These are phyloP conservation scores for Corythornis leucogaster DNA, from an alignment of 2,797 vertebrate genomes.

Conservation along the genomic window DNA sequence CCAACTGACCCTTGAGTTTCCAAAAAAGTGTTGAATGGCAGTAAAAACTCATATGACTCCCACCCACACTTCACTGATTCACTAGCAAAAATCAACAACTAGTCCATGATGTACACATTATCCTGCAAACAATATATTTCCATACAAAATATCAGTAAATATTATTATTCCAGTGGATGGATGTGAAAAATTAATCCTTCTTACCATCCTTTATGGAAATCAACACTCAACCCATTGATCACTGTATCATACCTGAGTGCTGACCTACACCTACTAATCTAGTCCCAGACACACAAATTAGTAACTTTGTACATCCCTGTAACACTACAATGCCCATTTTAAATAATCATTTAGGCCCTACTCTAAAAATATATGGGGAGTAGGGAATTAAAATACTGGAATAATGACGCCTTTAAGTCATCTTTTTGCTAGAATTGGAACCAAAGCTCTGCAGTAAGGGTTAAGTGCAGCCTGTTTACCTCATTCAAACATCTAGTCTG, in stretches of 20 bases:
- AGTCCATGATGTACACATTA: background rate
- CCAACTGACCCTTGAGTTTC: background rate
- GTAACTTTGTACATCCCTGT: background rate
- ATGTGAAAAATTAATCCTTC: background rate
- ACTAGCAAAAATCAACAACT: background rate
- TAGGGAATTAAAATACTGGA: background rate
- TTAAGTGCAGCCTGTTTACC: slow-evolving; percentile 37
- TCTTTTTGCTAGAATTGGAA: background rate
- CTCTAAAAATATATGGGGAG: background rate
- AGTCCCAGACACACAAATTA: background rate
- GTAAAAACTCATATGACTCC: background rate
- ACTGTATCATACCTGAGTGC: background rate
- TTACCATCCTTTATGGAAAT: background rate
- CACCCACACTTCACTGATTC: background rate
- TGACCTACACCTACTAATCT: background rate
- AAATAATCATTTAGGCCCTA: background rate
- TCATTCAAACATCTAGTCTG: slow-evolving; percentile 29
- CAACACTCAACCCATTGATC: background rate
- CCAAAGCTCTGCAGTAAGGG: background rate
- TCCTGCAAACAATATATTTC: background rate
- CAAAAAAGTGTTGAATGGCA: background rate
- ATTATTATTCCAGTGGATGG: background rate
- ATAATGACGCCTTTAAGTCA: background rate
- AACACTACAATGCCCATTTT: background rate
- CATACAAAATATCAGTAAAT: background rate